Percentiles rank a stretch among this genome's conserved stretches.
Conservation (phyloP, 2,113 vertebrate genomes). For the Cichladusa arquata region DNA sequence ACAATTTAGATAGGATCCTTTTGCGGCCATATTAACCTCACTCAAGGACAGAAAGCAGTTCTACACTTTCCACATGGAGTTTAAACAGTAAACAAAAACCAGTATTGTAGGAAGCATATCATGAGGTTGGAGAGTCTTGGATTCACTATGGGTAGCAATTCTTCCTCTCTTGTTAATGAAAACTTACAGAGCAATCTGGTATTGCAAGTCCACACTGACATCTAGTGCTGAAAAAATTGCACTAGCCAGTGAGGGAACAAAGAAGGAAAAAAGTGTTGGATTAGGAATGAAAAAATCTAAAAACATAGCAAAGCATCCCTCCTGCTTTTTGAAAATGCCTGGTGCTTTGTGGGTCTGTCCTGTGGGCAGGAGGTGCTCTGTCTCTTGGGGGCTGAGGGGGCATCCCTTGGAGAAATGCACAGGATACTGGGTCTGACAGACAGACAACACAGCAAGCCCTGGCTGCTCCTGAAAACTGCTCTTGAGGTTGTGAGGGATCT, state of each 20-base stretch:
- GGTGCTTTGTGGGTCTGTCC: background rate
- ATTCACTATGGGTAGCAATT: background rate
- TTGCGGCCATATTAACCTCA: background rate
- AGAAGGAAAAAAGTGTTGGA: background rate
- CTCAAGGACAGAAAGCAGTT: background rate
- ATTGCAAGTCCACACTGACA: constrained; percentile 74
- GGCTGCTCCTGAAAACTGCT: background rate
- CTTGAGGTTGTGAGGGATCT: background rate
- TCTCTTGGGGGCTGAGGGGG: background rate
- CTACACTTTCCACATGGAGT: background rate
- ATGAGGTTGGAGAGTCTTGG: background rate
- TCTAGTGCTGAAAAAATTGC: constrained; percentile 73
- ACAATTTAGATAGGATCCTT: background rate
- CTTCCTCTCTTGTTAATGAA: background rate
- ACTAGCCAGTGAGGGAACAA: constrained; percentile 32
- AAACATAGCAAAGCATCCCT: background rate
- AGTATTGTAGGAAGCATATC: background rate
- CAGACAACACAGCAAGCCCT: background rate
- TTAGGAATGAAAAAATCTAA: background rate
- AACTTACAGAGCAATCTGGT: background rate
- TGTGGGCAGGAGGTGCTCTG: background rate
- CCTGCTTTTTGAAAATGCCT: background rate
- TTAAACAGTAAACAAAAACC: background rate
- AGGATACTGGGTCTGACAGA: background rate
- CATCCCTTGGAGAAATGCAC: background rate